Evolutionary conservation across 2,797 vertebrate genomes (phyloP).

Genomic region (Melanogrammus aeglefinus): DNA sequence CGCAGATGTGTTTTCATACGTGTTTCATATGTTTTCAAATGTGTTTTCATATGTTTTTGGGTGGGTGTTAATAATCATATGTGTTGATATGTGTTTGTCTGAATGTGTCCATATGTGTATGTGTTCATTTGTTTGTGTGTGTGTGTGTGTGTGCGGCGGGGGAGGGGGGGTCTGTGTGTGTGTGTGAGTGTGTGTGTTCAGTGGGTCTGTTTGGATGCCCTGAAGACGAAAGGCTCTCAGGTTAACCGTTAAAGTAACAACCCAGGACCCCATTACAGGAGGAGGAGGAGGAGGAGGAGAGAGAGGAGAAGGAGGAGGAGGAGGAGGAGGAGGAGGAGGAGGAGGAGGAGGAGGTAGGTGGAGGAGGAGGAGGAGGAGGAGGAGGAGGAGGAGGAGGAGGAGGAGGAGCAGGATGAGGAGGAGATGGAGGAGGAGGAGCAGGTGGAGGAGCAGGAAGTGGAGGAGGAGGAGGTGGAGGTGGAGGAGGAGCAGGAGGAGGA

Average conservation of each 20-base stretch:
- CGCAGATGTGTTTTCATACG: too few species aligned
- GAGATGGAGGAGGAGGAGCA: background rate
- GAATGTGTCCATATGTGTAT: background rate
- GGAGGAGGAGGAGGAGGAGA: background rate
- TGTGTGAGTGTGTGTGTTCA: constrained; percentile 1
- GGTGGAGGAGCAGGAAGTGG: background rate
- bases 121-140: background rate
- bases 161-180: background rate
- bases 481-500: background rate
- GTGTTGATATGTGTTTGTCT: background rate
- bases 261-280: constrained; percentile 50
- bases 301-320: background rate
- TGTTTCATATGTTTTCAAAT: background rate
- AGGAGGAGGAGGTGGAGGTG: constrained; percentile 13
- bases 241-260: too few species aligned
- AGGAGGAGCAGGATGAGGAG: background rate
- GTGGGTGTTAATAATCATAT: too few species aligned
- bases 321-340: background rate
- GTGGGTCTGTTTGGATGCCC: constrained; percentile 11
- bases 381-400: background rate
- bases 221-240: constrained; percentile 19
- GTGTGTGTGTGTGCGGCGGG: background rate
- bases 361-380: background rate
- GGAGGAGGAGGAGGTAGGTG: too few species aligned
- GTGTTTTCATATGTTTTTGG: background rate